Evolutionary conservation across 1,140 invertebrate genomes (phyloP), one percentile per base, ranked within the genome.

Genomic region (Drosophila yakuba): DNA sequence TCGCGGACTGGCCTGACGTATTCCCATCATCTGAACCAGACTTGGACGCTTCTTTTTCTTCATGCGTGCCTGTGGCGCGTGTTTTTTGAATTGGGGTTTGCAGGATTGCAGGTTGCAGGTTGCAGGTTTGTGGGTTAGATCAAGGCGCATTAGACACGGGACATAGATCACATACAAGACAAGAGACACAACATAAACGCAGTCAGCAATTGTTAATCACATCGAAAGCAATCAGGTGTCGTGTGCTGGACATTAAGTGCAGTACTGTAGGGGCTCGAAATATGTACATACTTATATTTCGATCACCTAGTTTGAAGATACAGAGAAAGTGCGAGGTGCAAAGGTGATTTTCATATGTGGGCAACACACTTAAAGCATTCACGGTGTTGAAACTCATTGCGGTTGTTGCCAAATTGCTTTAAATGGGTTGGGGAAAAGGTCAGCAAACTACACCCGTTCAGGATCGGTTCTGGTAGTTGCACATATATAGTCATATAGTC

Each of bases 41-140:
- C 96, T 97, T 56, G 96, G 96, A 50, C 96, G 94, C 90, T 97
- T 96, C 92, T 96, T 95, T 90, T 96, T 96, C 71, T 93, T 94
- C 80, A 95, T 92, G 52, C 94, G 94, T 54, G 95, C 93, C 94
- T 94, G 86, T 69, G 45, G 28, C 58, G 75, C 75, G 78, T 80
- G 47, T 58, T 74, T 79, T 17, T 32, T 32, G 32, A 32, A 32
- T 32, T 52, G 52, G 67, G 47, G 58, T 74, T 51, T 51, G 57
- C 57, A 48, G 59, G 76, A 35, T 62, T 41, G 23, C 23, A 25
- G 23, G 23, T 62, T 41, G 23, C 23, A 25, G 23, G 23, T 32
- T 32, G 52, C 36, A 62, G 59, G 55, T 63, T 67, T 78, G 61
- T 81, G 56, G 66, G 36, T 76, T 77, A 67, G 52, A 66, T 82